These are phyloP conservation scores for Rotaria sp. DNA, from an alignment of 2,888 invertebrate species.

Conservation along the genomic window DNA sequence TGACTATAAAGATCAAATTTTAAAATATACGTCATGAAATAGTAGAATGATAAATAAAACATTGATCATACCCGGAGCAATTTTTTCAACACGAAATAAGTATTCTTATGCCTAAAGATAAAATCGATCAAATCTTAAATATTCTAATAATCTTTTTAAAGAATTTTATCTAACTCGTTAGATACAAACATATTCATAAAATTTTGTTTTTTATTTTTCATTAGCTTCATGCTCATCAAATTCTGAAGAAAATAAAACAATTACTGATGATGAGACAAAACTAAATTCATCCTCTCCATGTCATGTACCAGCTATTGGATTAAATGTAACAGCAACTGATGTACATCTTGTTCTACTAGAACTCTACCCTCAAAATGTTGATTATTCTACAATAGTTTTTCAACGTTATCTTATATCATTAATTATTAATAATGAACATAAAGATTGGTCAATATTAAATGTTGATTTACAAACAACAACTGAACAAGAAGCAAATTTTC, in stretches of 20 bases:
- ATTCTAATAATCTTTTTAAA: not conserved
- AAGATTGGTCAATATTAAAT: slow-evolving; percentile 8
- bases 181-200: not conserved
- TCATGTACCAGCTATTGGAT: not conserved
- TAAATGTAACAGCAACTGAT: not conserved
- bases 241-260: not conserved
- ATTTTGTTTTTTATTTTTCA: not conserved
- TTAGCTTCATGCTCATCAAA: not conserved
- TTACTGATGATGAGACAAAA: not conserved
- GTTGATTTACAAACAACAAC: not conserved
- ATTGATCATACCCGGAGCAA: no score
- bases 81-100: no score
- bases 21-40: no score
- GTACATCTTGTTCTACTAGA: not conserved
- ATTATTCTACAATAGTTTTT: not conserved
- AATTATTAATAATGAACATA: not conserved
- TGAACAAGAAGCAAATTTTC: not conserved
- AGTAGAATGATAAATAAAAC: no score
- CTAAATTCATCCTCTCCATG: not conserved
- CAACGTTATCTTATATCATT: slow-evolving; percentile 12
- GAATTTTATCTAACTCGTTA: not conserved
- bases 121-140: not conserved
- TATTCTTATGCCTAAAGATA: no score
- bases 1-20: no score
- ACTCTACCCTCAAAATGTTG: not conserved